Evolutionary conservation across 2,888 invertebrate species (phyloP), one percentile per base, ranked within the genome.

Genomic region (Pediacus dermestoides): DNA sequence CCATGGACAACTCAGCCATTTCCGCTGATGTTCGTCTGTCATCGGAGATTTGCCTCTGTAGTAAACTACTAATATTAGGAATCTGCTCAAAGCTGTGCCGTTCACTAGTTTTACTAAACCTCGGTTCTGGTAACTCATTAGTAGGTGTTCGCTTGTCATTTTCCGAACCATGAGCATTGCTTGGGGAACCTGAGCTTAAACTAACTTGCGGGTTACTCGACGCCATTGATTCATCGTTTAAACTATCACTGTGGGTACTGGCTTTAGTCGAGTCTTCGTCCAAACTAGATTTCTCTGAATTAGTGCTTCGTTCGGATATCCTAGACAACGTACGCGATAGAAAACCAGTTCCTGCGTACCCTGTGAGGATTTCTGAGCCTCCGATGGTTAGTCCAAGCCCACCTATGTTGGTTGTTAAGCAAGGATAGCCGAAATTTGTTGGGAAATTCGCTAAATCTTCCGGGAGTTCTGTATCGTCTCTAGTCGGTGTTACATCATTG

Each of bases 171-270:
- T 80, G 73, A 6, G 82, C 82, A 53, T 83, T 78, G 57, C 83
- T 84, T 1, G 87, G 84, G 1, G 88, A 87, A 65, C 88, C 89
- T 0, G 89, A 89, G 54, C 88, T 88, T 14, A 88, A 72, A 61
- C 88, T 88, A 8, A 85, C 86, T 66, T 88, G 88, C 59, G 85
- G 88, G 66, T 89, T 88, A 58, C 87, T 88, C 0, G 88, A 88
- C 44, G 84, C 81, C 16, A 86, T 71, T 0, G 88, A 88, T 63
- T 88, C 88, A 63, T 89, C 89, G 52, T 88, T 87, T 47, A 88
- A 77, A 63, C 88, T 88, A 39, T 87, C 85, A 2, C 88, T 88
- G 44, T 87, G 80, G 1, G 88, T 87, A 44, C 87, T 87, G 2
- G 85, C 88, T 67, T 88, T 89, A 16, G 88, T 88, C 0, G 87